Evolutionary conservation across 2,113 vertebrate genomes (phyloP).

Genomic region (Sturnira hondurensis): DNA sequence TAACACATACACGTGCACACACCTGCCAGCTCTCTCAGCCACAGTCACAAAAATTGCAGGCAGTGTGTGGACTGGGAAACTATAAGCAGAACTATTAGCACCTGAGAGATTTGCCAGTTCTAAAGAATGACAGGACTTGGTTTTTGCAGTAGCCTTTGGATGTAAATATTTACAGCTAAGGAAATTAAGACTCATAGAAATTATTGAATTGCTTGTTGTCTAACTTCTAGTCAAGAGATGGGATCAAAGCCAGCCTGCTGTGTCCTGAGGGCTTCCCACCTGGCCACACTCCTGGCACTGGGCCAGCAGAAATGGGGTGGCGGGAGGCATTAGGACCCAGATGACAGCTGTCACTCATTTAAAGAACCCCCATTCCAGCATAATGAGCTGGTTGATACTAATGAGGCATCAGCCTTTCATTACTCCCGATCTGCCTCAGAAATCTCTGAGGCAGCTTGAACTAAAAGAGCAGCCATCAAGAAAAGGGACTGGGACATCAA

Average conservation of each 20-base stretch:
- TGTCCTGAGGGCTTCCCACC: neutral
- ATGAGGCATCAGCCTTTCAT: neutral
- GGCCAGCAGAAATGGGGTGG: neutral
- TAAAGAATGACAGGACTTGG: neutral
- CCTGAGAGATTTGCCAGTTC: neutral
- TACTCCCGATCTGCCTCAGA: neutral
- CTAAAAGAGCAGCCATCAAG: neutral
- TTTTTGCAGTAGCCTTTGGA: conserved; percentile 15
- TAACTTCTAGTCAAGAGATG: neutral
- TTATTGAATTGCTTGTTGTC: neutral
- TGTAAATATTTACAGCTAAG: neutral
- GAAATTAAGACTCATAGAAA: neutral
- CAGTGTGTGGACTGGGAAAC: neutral
- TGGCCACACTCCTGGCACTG: neutral
- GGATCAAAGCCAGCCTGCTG: neutral
- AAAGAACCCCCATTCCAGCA: neutral
- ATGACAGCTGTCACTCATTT: neutral
- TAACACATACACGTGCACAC: neutral
- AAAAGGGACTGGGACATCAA: neutral
- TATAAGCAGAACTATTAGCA: neutral
- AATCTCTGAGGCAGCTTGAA: neutral
- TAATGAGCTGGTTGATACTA: neutral
- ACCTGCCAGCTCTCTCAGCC: neutral
- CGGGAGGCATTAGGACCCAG: neutral
- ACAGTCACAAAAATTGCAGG: neutral